Percentiles rank a stretch among this genome's conserved stretches.
phyloP scores from a whole-genome alignment of 2,113 vertebrate species.

The Sisor rabdophorus region DNA sequence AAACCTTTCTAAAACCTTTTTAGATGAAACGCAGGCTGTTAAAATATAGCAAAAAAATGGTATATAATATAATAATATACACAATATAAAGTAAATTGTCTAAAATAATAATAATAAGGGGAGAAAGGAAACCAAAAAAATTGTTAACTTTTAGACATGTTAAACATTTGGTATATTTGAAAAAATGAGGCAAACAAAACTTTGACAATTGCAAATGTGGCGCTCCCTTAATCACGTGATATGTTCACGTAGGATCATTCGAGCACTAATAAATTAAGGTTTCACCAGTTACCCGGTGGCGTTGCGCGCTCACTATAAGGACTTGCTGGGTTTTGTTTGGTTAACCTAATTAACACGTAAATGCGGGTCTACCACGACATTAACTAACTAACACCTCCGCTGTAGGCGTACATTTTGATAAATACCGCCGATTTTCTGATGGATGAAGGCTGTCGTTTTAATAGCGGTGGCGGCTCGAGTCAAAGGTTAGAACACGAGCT shows the following conservation, averaged over 20 bases:
- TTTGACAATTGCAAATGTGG: too few relatives aligned
- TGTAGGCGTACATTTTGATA: neutral
- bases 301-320: neutral
- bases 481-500: slow-evolving; percentile 31
- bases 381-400: neutral
- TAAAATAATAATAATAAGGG: too few relatives aligned
- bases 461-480: slow-evolving; percentile 52
- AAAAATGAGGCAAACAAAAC: too few relatives aligned
- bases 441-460: slow-evolving; percentile 75
- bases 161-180: too few relatives aligned
- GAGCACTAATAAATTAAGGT: neutral
- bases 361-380: neutral
- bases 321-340: neutral
- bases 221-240: neutral
- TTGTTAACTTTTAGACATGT: too few relatives aligned
- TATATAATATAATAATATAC: neutral
- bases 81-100: neutral
- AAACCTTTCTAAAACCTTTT: slow-evolving; percentile 83
- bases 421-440: slow-evolving; percentile 50
- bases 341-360: neutral
- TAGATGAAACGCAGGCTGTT: slow-evolving; percentile 1
- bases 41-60: neutral
- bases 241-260: neutral
- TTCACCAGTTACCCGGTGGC: neutral
- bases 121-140: too few relatives aligned